Conservation (phyloP, 2,113 vertebrate genomes). For the Oreochromis spilurus region DNA sequence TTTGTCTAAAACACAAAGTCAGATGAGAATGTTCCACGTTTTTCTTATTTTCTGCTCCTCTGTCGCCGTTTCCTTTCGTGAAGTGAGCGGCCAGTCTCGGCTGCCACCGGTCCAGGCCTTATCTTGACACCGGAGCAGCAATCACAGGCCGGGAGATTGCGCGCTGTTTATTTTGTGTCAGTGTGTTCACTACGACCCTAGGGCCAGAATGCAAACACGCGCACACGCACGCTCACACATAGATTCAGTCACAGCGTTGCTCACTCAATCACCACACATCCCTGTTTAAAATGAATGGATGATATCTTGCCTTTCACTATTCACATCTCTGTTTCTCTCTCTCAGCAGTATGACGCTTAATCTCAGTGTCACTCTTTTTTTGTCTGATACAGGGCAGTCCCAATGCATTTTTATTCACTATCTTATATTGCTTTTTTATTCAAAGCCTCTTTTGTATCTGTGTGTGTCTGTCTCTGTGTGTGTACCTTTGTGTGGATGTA, state of each 20-base stretch:
- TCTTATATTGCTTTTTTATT: conserved; percentile 63
- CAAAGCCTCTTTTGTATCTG: conserved; percentile 19
- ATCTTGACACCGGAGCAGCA: conserved; percentile 73
- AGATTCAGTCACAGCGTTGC: conserved; percentile 26
- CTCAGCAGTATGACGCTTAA: conserved; percentile 53
- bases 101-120: conserved; percentile 62
- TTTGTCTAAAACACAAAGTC: not conserved
- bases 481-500: not conserved
- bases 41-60: not conserved
- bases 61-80: conserved; percentile 6
- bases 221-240: conserved; percentile 13
- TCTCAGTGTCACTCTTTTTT: conserved; percentile 59
- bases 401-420: conserved; percentile 68
- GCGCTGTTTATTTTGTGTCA: conserved; percentile 70
- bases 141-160: conserved; percentile 67
- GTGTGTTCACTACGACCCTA: conserved; percentile 43
- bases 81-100: not conserved
- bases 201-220: conserved; percentile 62
- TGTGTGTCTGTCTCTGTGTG: not conserved
- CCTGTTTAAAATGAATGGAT: conserved; percentile 73
- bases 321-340: conserved; percentile 59
- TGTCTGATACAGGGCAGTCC: conserved; percentile 52
- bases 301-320: conserved; percentile 71
- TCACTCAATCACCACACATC: conserved; percentile 58
- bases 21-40: not conserved